Conservation (phyloP, 2,797 vertebrate species). For the Toxotes lorentzi region DNA sequence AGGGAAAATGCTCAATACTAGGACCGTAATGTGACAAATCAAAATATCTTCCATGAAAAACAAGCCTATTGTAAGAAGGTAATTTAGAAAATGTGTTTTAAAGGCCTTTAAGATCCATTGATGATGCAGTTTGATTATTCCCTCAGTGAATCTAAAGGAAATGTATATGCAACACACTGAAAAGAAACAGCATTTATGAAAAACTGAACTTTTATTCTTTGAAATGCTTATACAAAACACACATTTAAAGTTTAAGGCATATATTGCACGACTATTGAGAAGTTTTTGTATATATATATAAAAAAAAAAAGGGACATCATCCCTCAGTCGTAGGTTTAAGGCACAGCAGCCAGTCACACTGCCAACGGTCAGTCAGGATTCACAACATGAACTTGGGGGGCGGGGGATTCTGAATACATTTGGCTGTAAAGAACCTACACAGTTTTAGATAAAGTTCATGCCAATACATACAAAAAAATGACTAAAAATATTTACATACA, state of each 20-base stretch:
- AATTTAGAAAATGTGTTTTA: background rate
- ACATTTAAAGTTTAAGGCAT: conserved; percentile 87
- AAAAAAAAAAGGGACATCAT: conserved; percentile 61
- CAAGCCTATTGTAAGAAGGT: background rate
- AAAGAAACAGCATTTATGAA: conserved; percentile 46
- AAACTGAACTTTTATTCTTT: conserved; percentile 86
- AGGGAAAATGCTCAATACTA: background rate
- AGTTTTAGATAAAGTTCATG: conserved; percentile 71
- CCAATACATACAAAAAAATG: conserved; percentile 64
- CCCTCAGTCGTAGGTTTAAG: conserved; percentile 83
- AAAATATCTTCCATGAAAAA: background rate
- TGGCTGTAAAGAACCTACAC: conserved; percentile 76
- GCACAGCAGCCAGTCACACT: conserved; percentile 85
- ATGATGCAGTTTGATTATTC: background rate
- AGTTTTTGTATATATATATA: conserved; percentile 68
- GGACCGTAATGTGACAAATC: background rate
- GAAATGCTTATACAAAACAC: conserved; percentile 87
- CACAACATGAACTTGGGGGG: conserved; percentile 68
- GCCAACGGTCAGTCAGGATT: conserved; percentile 75
- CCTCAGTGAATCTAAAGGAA: background rate
- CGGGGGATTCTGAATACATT: too few relatives aligned
- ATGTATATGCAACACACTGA: background rate
- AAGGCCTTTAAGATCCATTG: background rate
- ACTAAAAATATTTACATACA: conserved; percentile 79
- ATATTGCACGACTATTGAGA: conserved; percentile 89